Evolutionary conservation across 2,888 invertebrate species (phyloP).

Genomic region (Stegophylla sp.): DNA sequence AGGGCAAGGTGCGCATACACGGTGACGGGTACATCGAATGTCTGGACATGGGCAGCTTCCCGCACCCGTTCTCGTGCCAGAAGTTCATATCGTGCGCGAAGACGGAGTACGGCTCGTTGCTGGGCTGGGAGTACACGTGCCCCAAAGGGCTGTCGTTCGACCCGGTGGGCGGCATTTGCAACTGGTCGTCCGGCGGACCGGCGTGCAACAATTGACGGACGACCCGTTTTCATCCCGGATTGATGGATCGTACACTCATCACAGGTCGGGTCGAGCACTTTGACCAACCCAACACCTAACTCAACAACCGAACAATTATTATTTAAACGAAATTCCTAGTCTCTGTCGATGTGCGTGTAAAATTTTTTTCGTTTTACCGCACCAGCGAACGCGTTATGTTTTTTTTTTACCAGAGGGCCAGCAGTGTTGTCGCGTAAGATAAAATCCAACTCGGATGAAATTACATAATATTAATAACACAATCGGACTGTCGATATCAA

Average conservation of each 20-base stretch:
- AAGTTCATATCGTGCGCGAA: constrained; percentile 90
- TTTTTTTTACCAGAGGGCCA: constrained; percentile 13
- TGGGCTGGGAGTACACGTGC: constrained; percentile 89
- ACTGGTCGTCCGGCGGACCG: constrained; percentile 84
- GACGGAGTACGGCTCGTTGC: constrained; percentile 79
- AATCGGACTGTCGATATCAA: constrained; percentile 43
- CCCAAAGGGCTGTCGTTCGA: constrained; percentile 86
- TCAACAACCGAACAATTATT: too few relatives aligned
- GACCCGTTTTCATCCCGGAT: too few relatives aligned
- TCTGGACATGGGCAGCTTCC: constrained; percentile 87
- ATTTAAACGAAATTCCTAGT: constrained; percentile 35
- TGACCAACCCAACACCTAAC: too few relatives aligned
- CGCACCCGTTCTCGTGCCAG: constrained; percentile 87
- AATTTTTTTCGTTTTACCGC: not conserved
- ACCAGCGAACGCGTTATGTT: not conserved
- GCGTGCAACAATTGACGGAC: constrained; percentile 73
- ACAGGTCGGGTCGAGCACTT: too few relatives aligned
- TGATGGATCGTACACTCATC: too few relatives aligned
- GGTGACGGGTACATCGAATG: constrained; percentile 81
- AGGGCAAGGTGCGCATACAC: constrained; percentile 69
- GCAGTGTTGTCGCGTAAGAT: not conserved
- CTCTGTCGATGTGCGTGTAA: not conserved
- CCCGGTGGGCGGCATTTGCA: constrained; percentile 88
- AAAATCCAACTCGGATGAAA: constrained; percentile 52
- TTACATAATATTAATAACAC: constrained; percentile 42